A percentile compares a stretch with the other conserved stretches of the same genome.
These are phyloP conservation scores for Bugula neritina DNA, from an alignment of 2,888 invertebrate genomes.

Conservation along the genomic window DNA sequence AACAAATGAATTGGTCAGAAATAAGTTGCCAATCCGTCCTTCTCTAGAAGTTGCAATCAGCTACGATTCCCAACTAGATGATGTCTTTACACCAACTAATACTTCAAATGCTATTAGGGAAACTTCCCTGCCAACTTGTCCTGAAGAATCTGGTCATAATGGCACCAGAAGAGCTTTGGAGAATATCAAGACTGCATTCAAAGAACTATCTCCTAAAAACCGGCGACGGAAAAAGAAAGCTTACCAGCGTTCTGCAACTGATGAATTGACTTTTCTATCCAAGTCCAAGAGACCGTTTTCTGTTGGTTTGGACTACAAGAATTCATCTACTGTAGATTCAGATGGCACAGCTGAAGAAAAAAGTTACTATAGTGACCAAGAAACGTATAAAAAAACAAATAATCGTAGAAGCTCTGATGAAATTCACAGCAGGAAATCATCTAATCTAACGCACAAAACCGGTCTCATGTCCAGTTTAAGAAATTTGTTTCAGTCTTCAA, in stretches of 20 bases:
- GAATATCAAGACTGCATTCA: background rate
- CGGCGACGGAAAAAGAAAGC: background rate
- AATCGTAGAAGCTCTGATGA: background rate
- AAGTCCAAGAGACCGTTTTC: background rate
- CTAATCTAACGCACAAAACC: background rate
- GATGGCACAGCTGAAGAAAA: background rate
- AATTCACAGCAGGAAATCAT: background rate
- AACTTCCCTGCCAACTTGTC: background rate
- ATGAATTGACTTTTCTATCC: background rate
- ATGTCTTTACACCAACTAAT: background rate
- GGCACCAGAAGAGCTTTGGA: background rate
- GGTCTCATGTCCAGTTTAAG: conserved; percentile 20
- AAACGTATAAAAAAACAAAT: background rate
- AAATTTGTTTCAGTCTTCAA: conserved; percentile 3
- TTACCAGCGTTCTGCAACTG: background rate
- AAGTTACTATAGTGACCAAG: background rate
- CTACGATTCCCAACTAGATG: background rate
- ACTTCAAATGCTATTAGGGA: background rate
- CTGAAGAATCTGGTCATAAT: background rate
- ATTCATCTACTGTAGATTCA: background rate
- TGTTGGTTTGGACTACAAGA: background rate
- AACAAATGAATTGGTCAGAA: background rate
- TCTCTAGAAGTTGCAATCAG: background rate
- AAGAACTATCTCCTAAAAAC: background rate
- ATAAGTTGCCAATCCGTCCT: background rate